Evolutionary conservation across 1,140 invertebrate species (phyloP).

Genomic region (Oedothorax gibbosus): DNA sequence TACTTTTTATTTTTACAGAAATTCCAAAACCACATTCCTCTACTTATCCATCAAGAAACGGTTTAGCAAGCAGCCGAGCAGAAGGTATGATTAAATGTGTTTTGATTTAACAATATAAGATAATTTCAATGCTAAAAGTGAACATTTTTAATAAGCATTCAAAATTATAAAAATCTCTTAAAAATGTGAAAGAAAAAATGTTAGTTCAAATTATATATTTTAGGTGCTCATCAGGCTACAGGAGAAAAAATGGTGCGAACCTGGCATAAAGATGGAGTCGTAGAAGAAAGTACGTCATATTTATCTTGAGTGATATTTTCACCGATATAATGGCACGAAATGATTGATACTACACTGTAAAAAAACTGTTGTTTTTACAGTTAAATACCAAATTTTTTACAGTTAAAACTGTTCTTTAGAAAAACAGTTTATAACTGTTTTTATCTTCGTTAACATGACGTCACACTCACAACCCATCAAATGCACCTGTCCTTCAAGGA

Average conservation of each 20-base stretch:
- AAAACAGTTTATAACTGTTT: too few relatives aligned
- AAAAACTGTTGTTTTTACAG: too few relatives aligned
- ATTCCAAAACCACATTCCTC: slow-evolving; percentile 51
- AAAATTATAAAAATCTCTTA: background rate
- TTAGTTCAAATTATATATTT: background rate
- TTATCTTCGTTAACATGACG: too few relatives aligned
- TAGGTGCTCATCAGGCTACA: slow-evolving; percentile 44
- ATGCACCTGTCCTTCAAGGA: too few relatives aligned
- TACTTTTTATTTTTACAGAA: slow-evolving; percentile 24
- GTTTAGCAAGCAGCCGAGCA: slow-evolving; percentile 50
- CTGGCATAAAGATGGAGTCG: slow-evolving; percentile 46
- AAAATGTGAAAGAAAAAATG: background rate
- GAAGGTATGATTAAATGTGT: slow-evolving; percentile 22
- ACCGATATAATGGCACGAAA: too few relatives aligned
- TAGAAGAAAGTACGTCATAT: slow-evolving; percentile 29
- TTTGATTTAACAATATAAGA: background rate
- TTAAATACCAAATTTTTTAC: too few relatives aligned
- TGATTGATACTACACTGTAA: too few relatives aligned
- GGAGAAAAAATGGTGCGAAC: slow-evolving; percentile 51
- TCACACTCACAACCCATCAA: too few relatives aligned
- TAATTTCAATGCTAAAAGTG: background rate
- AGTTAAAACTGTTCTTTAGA: too few relatives aligned
- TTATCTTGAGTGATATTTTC: too few relatives aligned
- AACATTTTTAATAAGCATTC: background rate
- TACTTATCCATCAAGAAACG: slow-evolving; percentile 30